Conservation (phyloP, 1,140 invertebrate species). For the Planococcus citri region DNA sequence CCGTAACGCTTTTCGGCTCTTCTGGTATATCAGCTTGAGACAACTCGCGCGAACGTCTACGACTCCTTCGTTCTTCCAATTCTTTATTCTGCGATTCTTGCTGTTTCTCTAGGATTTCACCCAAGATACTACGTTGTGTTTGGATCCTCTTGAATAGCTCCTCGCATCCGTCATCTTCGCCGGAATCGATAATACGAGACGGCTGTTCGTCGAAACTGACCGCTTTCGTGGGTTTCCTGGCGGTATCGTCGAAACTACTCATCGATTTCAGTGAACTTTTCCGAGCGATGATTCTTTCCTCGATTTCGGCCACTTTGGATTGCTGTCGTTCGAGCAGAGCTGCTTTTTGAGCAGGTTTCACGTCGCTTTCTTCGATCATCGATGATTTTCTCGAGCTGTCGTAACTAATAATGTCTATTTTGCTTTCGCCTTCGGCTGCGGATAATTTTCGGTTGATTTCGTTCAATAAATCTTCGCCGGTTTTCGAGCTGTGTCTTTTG, state of each 20-base stretch:
- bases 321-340: neutral
- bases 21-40: neutral
- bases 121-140: constrained; percentile 1
- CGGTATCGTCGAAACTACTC: neutral
- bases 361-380: neutral
- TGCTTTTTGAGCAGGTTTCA: neutral
- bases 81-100: neutral
- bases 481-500: neutral
- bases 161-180: neutral
- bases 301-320: neutral
- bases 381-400: constrained; percentile 13
- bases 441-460: neutral
- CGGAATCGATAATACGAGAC: neutral
- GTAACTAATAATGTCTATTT: constrained; percentile 21
- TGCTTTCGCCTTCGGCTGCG: neutral
- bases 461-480: constrained; percentile 1
- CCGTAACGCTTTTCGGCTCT: neutral
- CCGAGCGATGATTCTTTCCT: neutral
- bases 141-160: neutral
- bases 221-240: neutral
- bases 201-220: constrained; percentile 11
- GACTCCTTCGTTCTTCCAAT: neutral
- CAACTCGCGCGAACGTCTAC: neutral
- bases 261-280: neutral
- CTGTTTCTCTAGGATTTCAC: constrained; percentile 9